These are phyloP conservation scores for Drosophila subsilvestris DNA, from an alignment of 2,888 invertebrate species.

Conservation along the genomic window DNA sequence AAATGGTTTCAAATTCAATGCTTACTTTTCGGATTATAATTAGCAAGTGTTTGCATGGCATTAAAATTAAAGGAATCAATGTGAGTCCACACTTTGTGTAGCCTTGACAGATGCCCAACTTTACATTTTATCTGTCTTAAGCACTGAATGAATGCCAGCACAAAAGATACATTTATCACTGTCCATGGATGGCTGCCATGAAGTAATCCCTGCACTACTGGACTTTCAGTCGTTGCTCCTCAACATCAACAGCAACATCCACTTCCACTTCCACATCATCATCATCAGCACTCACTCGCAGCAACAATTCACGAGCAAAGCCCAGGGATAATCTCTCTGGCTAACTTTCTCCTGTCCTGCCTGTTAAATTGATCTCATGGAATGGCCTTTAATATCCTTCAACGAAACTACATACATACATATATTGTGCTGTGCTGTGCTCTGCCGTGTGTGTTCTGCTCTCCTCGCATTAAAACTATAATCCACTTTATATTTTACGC, in stretches of 20 bases:
- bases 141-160: not conserved
- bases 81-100: not conserved
- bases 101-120: too few species aligned
- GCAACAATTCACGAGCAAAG: not conserved
- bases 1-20: not conserved
- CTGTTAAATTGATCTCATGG: constrained; percentile 57
- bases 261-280: too few species aligned
- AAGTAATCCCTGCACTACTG: not conserved
- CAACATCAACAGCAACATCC: not conserved
- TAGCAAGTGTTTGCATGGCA: too few species aligned
- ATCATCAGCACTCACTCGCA: not conserved
- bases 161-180: not conserved
- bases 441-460: constrained; percentile 24
- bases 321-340: not conserved
- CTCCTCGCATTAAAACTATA: constrained; percentile 73
- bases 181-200: not conserved
- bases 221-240: too few species aligned
- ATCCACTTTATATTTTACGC: constrained; percentile 78
- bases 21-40: constrained; percentile 1
- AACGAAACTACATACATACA: constrained; percentile 19
- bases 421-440: constrained; percentile 9
- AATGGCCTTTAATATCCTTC: constrained; percentile 53
- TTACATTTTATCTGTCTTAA: too few species aligned
- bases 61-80: not conserved
- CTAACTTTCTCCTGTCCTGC: not conserved